These are phyloP conservation scores for Brachyopa scutellaris DNA, from an alignment of 2,888 invertebrate species.

Conservation along the genomic window DNA sequence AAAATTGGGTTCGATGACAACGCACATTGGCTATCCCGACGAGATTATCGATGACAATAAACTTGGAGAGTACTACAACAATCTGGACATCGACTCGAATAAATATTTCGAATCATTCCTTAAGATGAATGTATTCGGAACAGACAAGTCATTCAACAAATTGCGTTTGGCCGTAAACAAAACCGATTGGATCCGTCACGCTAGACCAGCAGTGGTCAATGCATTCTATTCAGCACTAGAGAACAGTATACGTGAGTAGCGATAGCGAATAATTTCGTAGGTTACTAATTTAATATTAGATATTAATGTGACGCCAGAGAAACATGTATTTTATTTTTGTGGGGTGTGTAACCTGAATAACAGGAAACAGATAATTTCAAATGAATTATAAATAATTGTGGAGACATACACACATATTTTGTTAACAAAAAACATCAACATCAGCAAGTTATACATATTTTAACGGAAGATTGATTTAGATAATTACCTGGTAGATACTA, in stretches of 20 bases:
- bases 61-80: constrained; percentile 89
- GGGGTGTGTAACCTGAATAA: neutral
- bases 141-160: constrained; percentile 89
- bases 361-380: constrained; percentile 24
- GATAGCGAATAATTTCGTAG: constrained; percentile 10
- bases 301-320: neutral
- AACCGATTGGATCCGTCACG: constrained; percentile 93
- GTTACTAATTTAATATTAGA: neutral
- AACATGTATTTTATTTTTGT: neutral
- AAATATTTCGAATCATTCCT: constrained; percentile 89
- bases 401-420: too few relatives aligned
- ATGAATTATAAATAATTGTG: neutral
- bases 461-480: constrained; percentile 7
- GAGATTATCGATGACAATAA: constrained; percentile 92
- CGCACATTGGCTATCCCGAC: constrained; percentile 96
- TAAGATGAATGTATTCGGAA: constrained; percentile 90
- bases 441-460: too few relatives aligned
- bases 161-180: constrained; percentile 91
- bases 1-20: constrained; percentile 91
- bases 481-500: neutral
- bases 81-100: constrained; percentile 87
- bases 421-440: too few relatives aligned
- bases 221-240: constrained; percentile 93
- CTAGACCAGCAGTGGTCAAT: constrained; percentile 92
- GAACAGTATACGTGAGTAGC: constrained; percentile 93